These are phyloP conservation scores for Brachionus plicatilis DNA, from an alignment of 1,140 invertebrate species.

Conservation along the genomic window DNA sequence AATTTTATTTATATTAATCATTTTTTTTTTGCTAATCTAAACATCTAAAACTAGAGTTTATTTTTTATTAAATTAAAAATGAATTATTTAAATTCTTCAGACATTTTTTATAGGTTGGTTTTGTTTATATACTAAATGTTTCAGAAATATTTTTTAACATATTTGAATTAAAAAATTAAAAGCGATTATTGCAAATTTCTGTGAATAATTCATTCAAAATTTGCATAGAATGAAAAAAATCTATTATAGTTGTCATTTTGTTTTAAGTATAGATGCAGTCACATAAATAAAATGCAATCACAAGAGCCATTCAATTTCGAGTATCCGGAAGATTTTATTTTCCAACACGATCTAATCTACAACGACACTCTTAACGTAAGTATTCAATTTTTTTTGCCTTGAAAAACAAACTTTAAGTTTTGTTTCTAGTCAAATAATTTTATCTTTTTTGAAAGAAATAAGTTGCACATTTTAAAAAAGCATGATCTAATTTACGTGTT, in stretches of 20 bases:
- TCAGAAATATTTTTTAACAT: background rate
- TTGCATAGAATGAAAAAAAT: background rate
- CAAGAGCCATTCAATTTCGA: background rate
- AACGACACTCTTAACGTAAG: background rate
- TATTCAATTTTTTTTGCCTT: background rate
- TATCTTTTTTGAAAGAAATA: no score
- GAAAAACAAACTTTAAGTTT: background rate
- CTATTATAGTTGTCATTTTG: background rate
- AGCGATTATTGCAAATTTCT: background rate
- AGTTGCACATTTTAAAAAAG: no score
- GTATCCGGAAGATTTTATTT: conserved; percentile 10
- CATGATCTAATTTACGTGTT: background rate
- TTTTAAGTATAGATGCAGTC: background rate
- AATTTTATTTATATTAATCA: background rate
- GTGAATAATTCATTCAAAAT: background rate
- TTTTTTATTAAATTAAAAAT: background rate
- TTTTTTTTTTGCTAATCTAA: background rate
- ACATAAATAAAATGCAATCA: background rate
- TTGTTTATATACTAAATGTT: background rate
- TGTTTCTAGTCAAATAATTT: no score
- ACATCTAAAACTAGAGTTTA: background rate
- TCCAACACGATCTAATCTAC: conserved; percentile 9
- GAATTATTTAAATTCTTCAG: background rate
- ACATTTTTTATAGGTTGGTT: background rate
- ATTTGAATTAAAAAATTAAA: background rate